These are phyloP conservation scores for Uria lomvia DNA, from an alignment of 2,113 vertebrate species.

Conservation along the genomic window DNA sequence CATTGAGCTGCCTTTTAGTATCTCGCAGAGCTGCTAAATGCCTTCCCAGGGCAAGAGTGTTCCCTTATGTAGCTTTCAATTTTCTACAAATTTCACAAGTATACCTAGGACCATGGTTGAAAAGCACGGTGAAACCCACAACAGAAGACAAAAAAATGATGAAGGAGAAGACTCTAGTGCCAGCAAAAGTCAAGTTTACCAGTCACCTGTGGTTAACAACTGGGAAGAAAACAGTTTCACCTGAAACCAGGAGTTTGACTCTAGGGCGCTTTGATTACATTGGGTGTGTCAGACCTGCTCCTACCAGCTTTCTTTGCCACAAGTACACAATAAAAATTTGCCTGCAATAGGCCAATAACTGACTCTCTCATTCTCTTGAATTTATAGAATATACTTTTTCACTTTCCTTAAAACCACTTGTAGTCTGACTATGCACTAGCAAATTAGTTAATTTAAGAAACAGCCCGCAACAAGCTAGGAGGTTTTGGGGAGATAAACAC, in stretches of 20 bases:
- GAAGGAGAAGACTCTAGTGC: not conserved
- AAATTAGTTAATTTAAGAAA: not conserved
- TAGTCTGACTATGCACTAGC: not conserved
- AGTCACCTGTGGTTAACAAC: not conserved
- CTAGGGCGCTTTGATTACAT: not conserved
- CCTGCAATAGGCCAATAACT: not conserved
- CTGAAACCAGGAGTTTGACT: slow-evolving; percentile 11
- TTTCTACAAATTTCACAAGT: not conserved
- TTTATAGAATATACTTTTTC: not conserved
- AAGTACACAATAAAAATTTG: not conserved
- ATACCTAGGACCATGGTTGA: not conserved
- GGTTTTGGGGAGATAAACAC: not conserved
- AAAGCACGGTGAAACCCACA: not conserved
- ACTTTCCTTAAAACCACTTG: not conserved
- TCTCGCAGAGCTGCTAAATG: not conserved
- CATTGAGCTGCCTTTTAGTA: not conserved
- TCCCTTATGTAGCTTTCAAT: not conserved
- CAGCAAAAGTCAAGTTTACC: not conserved
- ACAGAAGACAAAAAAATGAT: not conserved
- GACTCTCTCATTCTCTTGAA: not conserved
- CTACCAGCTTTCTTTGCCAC: not conserved
- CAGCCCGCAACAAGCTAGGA: not conserved
- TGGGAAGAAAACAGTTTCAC: not conserved
- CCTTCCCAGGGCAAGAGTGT: not conserved
- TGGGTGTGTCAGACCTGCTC: not conserved